Conservation (phyloP, 2,113 vertebrate genomes). For the Tenrec ecaudatus region DNA sequence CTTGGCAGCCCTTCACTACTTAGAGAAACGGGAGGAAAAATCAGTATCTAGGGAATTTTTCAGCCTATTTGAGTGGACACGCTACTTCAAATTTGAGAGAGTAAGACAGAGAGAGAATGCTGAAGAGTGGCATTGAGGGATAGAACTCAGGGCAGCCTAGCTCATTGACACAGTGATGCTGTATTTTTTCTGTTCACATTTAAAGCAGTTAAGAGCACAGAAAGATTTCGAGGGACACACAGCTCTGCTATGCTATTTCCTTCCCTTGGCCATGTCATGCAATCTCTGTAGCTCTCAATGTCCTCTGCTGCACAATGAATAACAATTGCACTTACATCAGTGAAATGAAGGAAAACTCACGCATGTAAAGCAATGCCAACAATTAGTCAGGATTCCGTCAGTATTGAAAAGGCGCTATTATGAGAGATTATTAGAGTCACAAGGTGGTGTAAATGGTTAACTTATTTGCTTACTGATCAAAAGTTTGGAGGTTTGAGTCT, state of each 20-base stretch:
- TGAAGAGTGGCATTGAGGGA: background rate
- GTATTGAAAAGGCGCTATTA: too few species aligned
- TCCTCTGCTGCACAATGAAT: background rate
- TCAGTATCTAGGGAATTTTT: background rate
- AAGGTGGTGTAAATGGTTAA: background rate
- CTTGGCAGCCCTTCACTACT: background rate
- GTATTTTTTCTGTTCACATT: background rate
- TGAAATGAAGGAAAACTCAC: background rate
- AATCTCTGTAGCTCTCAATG: background rate
- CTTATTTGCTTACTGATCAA: background rate
- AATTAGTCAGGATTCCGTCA: background rate
- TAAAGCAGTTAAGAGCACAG: background rate
- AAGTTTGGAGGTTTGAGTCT: background rate
- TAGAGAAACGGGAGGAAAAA: background rate
- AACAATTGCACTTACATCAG: background rate
- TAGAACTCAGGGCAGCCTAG: background rate
- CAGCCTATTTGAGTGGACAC: background rate
- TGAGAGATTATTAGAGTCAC: background rate
- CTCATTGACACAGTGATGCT: accelerated
- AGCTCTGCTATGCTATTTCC: background rate
- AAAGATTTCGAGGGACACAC: background rate
- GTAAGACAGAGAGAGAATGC: background rate
- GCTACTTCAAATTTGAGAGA: background rate
- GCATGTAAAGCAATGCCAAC: background rate
- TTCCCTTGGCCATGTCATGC: background rate